phyloP scores from a whole-genome alignment of 2,888 invertebrate genomes.

The Sinelater perroti region DNA sequence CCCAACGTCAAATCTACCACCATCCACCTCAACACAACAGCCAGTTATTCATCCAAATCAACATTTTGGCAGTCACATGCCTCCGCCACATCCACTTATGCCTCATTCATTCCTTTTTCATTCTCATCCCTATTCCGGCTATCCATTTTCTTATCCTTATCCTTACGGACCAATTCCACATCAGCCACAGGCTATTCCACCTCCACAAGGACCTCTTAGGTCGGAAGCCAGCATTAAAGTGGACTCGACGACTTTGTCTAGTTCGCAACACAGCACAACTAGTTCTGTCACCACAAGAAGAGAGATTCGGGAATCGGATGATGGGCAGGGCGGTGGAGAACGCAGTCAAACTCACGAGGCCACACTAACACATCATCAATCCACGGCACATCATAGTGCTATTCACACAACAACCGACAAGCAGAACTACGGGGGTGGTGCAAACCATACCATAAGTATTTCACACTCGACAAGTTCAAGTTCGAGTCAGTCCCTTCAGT shows the following conservation, averaged over 20 bases:
- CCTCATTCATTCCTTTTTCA: conserved; percentile 73
- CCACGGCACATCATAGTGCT: conserved; percentile 71
- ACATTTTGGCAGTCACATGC: conserved; percentile 68
- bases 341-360: conserved; percentile 72
- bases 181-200: conserved; percentile 78
- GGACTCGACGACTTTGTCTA: conserved; percentile 68
- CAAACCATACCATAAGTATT: conserved; percentile 65
- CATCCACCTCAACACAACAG: conserved; percentile 72
- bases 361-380: conserved; percentile 72
- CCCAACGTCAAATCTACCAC: conserved; percentile 57
- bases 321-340: conserved; percentile 60
- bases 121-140: conserved; percentile 74
- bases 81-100: conserved; percentile 76
- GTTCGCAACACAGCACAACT: conserved; percentile 75
- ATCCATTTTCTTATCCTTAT: conserved; percentile 76
- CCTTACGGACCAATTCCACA: conserved; percentile 77
- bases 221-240: conserved; percentile 45
- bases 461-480: conserved; percentile 74
- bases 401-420: conserved; percentile 73
- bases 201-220: conserved; percentile 60
- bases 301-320: conserved; percentile 67
- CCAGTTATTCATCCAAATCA: conserved; percentile 79
- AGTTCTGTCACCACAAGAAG: conserved; percentile 76
- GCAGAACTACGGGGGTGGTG: conserved; percentile 63
- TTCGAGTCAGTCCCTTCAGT: conserved; percentile 70